Percentiles rank a stretch among this genome's conserved stretches.
Evolutionary conservation across 2,113 vertebrate species (phyloP).

Genomic region (Amblyopsis rosae): DNA sequence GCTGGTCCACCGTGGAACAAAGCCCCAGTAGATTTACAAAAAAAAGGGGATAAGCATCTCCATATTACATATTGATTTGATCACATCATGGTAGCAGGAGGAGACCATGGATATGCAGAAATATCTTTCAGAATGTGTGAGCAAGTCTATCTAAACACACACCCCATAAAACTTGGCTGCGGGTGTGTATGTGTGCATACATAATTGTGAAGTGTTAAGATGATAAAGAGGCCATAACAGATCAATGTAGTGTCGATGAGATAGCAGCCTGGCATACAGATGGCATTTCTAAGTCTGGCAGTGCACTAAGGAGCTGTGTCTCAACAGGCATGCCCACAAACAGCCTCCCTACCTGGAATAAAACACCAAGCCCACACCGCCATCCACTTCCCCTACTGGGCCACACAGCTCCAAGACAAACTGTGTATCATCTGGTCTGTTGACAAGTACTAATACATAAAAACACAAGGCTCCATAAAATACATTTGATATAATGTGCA

Average conservation of each 20-base stretch:
- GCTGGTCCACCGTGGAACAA: conserved; percentile 93
- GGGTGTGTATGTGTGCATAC: conserved; percentile 27
- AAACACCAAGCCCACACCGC: not conserved
- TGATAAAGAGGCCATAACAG: conserved; percentile 82
- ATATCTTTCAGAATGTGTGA: conserved; percentile 90
- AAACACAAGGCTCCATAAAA: too few species aligned
- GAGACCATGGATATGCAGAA: conserved; percentile 93
- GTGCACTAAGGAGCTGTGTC: conserved; percentile 44
- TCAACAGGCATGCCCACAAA: conserved; percentile 41
- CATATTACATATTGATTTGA: conserved; percentile 99
- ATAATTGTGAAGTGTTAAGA: conserved; percentile 70
- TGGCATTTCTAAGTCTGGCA: conserved; percentile 68
- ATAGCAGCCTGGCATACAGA: conserved; percentile 80
- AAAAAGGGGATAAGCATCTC: conserved; percentile 98
- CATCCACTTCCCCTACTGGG: not conserved
- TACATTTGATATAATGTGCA: too few species aligned
- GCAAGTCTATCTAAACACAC: conserved; percentile 87
- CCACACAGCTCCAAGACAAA: too few species aligned
- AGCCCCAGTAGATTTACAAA: conserved; percentile 99
- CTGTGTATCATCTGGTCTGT: too few species aligned
- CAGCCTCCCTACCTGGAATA: not conserved
- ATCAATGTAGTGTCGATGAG: conserved; percentile 89
- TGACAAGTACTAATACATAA: too few species aligned
- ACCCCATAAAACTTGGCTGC: not conserved
- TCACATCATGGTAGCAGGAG: conserved; percentile 88